Percentiles rank a stretch among this genome's conserved stretches.
Conservation (phyloP, 1,140 invertebrate genomes). For the Cardiocondyla obscurior region DNA sequence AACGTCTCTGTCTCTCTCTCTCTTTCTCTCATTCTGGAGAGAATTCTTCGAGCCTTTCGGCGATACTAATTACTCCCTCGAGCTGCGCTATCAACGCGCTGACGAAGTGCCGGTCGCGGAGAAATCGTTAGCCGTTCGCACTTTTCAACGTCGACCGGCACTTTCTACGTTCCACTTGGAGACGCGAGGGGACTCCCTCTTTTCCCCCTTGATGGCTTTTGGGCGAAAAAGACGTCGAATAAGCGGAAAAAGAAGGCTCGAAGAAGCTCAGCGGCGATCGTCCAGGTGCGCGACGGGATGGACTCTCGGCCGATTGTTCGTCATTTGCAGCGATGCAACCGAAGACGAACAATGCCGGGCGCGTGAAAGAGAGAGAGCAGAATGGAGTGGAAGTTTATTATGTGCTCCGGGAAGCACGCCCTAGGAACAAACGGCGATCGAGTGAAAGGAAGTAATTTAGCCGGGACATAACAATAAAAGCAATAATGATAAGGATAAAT, state of each 20-base stretch:
- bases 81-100: neutral
- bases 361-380: neutral
- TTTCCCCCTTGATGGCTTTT: slow-evolving; percentile 35
- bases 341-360: neutral
- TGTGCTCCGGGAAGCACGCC: slow-evolving; percentile 11
- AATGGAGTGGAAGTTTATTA: slow-evolving; percentile 21
- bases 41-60: slow-evolving; percentile 18
- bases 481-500: slow-evolving; percentile 38
- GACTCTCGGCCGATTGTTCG: slow-evolving; percentile 10
- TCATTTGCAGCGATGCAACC: neutral
- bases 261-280: slow-evolving; percentile 47
- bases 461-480: slow-evolving; percentile 23
- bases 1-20: neutral
- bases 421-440: neutral
- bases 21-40: neutral
- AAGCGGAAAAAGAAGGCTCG: slow-evolving; percentile 17
- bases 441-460: slow-evolving; percentile 26
- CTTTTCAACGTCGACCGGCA: slow-evolving; percentile 14
- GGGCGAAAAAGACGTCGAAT: slow-evolving; percentile 14
- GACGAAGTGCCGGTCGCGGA: slow-evolving; percentile 20
- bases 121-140: slow-evolving; percentile 44
- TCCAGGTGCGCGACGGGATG: slow-evolving; percentile 27
- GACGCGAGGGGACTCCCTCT: slow-evolving; percentile 21
- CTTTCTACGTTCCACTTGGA: slow-evolving; percentile 64
- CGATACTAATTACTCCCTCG: slow-evolving; percentile 23